Evolutionary conservation across 2,888 invertebrate species (phyloP), one percentile per base, ranked within the genome.

Genomic region (Lasioglossum calceatum): DNA sequence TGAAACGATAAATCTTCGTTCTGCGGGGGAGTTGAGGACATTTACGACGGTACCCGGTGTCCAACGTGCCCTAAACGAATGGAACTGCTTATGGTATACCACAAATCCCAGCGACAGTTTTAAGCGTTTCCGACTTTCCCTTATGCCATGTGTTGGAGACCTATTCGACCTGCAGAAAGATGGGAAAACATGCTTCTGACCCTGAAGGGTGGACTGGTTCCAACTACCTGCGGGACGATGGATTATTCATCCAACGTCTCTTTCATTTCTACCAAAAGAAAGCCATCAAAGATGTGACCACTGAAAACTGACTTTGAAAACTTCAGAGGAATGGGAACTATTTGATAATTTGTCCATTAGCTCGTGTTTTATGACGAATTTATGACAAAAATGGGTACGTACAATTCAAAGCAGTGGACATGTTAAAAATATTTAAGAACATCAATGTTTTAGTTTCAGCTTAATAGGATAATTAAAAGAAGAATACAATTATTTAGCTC

Each of bases 31-130:
- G 83, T 83, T 47, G 74, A 67, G 73, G 77, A 70, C 70, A 72
- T 84, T 84, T 82, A 87, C 82, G 85, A 79, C 64, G 73, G 64
- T 70, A 75, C 84, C 77, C 44, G 64, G 50, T 84, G 80, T 54
- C 71, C 86, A 74, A 77, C 79, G 54, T 70, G 42, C 50, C 76
- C 84, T 67, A 78, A 79, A 76, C 81, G 80, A 82, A 42, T 83
- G 79, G 79, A 81, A 75, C 71, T 75, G 77, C 71, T 77, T 72
- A 82, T 39, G 19, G 36, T 64, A 36, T 19, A 67, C 82, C 86
- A 85, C 87, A 87, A 91, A 91, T 89, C 76, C 77, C 74, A 77
- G 76, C 47, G 91, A 82, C 86, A 86, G 85, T 90, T 87, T 89
- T 89, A 89, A 81, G 77, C 73, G 42, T 42, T 79, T 73, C 39